A percentile compares a stretch with the other conserved stretches of the same genome.
These are phyloP conservation scores for Andinoacara biseriatus DNA, from an alignment of 2,113 vertebrate species.

Conservation along the genomic window DNA sequence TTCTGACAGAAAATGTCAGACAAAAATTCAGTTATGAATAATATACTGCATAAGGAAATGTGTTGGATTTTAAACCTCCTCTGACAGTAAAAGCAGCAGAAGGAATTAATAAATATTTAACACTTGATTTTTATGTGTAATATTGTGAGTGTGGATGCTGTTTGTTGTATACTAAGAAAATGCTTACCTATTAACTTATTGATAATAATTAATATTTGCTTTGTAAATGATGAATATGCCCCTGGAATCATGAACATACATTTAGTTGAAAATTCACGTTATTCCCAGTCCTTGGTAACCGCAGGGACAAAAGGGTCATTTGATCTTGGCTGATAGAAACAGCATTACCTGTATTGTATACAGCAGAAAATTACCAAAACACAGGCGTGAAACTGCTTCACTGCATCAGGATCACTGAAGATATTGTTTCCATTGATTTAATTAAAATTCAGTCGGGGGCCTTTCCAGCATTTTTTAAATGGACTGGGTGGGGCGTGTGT, in stretches of 20 bases:
- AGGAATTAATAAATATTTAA: not conserved
- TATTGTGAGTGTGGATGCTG: fast-evolving
- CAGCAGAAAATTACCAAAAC: not conserved
- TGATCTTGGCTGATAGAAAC: not conserved
- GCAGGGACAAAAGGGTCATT: not conserved
- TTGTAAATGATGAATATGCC: not conserved
- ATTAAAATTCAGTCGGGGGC: not conserved
- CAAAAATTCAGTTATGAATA: not conserved
- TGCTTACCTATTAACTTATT: not conserved
- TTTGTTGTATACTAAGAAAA: not conserved
- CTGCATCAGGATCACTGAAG: not conserved
- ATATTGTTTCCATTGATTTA: conserved; percentile 3
- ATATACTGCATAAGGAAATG: not conserved
- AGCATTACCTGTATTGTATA: not conserved
- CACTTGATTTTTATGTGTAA: not conserved
- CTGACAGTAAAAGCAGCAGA: not conserved
- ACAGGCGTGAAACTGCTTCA: not conserved
- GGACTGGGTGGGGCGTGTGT: no score
- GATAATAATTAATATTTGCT: not conserved
- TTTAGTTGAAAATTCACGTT: not conserved
- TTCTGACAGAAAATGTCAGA: not conserved
- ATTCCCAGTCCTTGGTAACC: not conserved
- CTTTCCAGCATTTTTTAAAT: not conserved
- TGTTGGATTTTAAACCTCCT: not conserved
- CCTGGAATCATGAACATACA: fast-evolving